Evolutionary conservation across 1,140 invertebrate species (phyloP).

Genomic region (Drosophila nigrodunni): DNA sequence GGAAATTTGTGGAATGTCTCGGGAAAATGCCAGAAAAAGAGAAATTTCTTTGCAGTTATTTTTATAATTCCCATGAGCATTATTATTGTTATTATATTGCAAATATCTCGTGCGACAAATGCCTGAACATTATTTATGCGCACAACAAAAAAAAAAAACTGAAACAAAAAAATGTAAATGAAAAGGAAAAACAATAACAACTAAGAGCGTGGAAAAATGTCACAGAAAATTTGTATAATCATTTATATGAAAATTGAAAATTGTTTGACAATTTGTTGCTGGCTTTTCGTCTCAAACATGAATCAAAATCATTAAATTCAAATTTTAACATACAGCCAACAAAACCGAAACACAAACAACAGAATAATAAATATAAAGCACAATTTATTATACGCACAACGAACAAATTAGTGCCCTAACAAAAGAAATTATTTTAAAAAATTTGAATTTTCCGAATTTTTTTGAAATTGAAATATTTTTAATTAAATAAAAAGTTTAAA

Average conservation of each 20-base stretch:
- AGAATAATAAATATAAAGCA: background rate
- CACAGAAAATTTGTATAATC: conserved; percentile 39
- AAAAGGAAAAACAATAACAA: conserved; percentile 32
- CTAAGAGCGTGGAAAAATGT: conserved; percentile 54
- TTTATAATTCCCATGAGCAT: conserved; percentile 53
- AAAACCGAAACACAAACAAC: conserved; percentile 10
- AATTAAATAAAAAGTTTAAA: no score
- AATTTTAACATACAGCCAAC: conserved; percentile 30
- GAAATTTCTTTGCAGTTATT: conserved; percentile 41
- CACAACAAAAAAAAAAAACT: conserved; percentile 8
- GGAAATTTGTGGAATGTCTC: conserved; percentile 45
- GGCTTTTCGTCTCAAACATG: conserved; percentile 37
- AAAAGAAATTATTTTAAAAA: no score
- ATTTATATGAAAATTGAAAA: conserved; percentile 51
- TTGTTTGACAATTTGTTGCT: conserved; percentile 47
- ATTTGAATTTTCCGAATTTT: no score
- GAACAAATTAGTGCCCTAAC: background rate
- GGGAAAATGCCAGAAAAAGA: conserved; percentile 13
- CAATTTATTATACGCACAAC: background rate
- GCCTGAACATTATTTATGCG: conserved; percentile 67
- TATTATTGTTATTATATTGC: conserved; percentile 41
- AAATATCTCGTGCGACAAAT: conserved; percentile 75
- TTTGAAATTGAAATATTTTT: no score
- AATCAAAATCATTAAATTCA: conserved; percentile 66
- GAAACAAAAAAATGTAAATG: conserved; percentile 12